Evolutionary conservation across 2,888 invertebrate species (phyloP), one percentile per base, ranked within the genome.

Genomic region (Drepana falcataria): DNA sequence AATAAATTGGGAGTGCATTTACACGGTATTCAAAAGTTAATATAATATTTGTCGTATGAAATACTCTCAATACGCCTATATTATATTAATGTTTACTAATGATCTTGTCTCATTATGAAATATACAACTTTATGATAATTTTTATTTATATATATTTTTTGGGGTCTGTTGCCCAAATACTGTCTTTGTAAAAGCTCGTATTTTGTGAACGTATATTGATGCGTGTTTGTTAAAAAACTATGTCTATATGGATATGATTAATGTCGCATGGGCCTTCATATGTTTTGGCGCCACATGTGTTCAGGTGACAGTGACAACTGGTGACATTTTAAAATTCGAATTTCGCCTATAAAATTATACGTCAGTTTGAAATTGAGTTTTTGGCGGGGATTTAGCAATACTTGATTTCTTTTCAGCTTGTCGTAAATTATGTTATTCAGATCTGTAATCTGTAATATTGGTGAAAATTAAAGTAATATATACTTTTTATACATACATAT

Each of bases 321-420:
- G 35, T 51, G 57, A 53, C 54, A 64, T 58, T 53, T 52, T 59
- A 40, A 2, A 7, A 3, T 4, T 61, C 63, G 48, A 49, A 72
- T 68, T 81, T 86, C 85, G 85, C 85, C 86, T 85, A 85, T 85
- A 83, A 83, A 85, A 81, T 75, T 69, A 66, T 68, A 61, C 53
- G 69, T 70, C 44, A 44, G 3, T 44, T 9, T 44, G 9, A 44
- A 2, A 44, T 6, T 4, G 4, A 40, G 7, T 6, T 40, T 9
- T 44, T 44, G 44, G 44, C 44, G 9, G 44, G 9, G 6, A 9
- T 9, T 3, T 9, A 44, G 6, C 44, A 9, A 9, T 9, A 44
- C 21, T 21, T 21, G 21, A 1, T 21, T 21, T 21, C 21, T 21
- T 21, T 21, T 21, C 21, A 21, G 21, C 21, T 21, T 21, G 21